Conservation (phyloP, 2,113 vertebrate species). For the Gymnorhina tibicen region DNA sequence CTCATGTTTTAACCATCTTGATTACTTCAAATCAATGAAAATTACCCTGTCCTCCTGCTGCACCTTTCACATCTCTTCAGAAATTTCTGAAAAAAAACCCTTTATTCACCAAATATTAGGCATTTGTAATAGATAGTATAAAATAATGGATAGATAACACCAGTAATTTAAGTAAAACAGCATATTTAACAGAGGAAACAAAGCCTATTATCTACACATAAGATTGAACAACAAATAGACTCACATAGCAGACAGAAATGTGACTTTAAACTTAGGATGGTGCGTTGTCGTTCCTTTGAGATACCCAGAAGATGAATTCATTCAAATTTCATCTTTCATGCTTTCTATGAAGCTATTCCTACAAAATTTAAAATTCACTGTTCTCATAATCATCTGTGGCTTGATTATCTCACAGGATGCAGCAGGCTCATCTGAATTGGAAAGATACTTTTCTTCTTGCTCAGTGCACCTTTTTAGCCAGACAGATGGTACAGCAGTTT, state of each 20-base stretch:
- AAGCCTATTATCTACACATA: neutral
- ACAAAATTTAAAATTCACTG: slow-evolving; percentile 38
- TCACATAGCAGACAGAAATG: neutral
- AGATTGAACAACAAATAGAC: neutral
- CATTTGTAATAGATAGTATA: neutral
- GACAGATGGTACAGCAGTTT: slow-evolving; percentile 46
- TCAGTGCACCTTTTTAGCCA: slow-evolving; percentile 43
- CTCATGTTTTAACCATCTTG: neutral
- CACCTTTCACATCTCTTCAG: neutral
- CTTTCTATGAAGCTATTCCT: neutral
- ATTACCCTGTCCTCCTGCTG: neutral
- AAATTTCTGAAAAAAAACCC: neutral
- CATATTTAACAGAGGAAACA: neutral
- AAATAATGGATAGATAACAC: neutral
- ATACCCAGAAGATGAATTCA: neutral
- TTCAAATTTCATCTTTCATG: neutral
- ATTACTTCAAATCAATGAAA: neutral
- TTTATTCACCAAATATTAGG: neutral
- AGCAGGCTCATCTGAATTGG: slow-evolving; percentile 48
- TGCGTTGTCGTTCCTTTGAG: neutral
- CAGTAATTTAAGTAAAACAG: neutral
- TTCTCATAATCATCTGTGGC: slow-evolving; percentile 18
- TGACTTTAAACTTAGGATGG: neutral
- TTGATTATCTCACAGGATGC: slow-evolving; percentile 41
- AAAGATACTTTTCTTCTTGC: slow-evolving; percentile 23